phyloP scores from a whole-genome alignment of 2,888 invertebrate species.

The Galerucella pusilla region DNA sequence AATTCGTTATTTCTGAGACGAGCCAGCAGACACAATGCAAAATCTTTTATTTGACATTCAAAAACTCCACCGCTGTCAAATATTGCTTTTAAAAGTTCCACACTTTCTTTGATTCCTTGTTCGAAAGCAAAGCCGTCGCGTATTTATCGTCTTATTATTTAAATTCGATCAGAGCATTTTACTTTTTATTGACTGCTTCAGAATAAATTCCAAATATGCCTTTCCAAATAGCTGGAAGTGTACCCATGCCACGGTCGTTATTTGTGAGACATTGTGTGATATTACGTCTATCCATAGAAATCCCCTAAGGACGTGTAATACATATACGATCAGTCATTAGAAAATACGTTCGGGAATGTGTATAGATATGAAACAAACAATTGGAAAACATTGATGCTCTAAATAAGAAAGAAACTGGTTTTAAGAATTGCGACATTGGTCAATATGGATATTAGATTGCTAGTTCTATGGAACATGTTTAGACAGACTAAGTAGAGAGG shows the following conservation, averaged over 20 bases:
- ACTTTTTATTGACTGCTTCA: conserved; percentile 45
- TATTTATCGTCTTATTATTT: conserved; percentile 43
- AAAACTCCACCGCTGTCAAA: not conserved
- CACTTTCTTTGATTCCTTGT: conserved; percentile 28
- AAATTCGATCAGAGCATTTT: conserved; percentile 42
- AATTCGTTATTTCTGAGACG: not conserved
- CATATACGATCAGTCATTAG: not conserved
- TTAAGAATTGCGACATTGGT: too few species aligned
- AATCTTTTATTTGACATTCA: not conserved
- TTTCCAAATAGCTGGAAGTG: conserved; percentile 27
- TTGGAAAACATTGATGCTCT: not conserved
- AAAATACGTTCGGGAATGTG: conserved; percentile 2
- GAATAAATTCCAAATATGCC: conserved; percentile 51
- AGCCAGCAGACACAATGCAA: not conserved
- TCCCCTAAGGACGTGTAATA: conserved; percentile 8
- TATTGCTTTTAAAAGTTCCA: not conserved
- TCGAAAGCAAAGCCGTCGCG: conserved; percentile 41
- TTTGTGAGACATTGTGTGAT: conserved; percentile 52
- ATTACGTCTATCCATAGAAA: conserved; percentile 54
- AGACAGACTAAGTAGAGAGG: too few species aligned
- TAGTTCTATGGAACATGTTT: too few species aligned
- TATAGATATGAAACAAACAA: not conserved
- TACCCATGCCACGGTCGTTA: conserved; percentile 50
- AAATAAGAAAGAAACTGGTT: not conserved
- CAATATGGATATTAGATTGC: too few species aligned